These are phyloP conservation scores for Nixonia krombeini DNA, from an alignment of 1,140 invertebrate species.

Conservation along the genomic window DNA sequence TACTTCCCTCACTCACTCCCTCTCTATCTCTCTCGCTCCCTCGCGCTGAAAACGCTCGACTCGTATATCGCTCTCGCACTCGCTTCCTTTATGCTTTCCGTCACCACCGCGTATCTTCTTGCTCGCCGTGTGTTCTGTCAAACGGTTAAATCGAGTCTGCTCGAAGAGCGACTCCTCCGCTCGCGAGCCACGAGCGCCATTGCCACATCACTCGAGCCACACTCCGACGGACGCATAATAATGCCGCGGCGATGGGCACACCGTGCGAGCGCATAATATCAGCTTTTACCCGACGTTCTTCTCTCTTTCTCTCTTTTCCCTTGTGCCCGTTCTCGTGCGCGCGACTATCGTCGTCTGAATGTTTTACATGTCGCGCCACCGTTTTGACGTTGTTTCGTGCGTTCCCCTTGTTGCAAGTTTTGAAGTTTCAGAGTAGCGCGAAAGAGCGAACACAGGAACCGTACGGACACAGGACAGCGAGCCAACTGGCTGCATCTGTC, in stretches of 20 bases:
- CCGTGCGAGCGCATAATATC: conserved; percentile 13
- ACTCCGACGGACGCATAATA: conserved; percentile 15
- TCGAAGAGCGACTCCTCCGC: conserved; percentile 30
- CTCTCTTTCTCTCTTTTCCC: neutral
- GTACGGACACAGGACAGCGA: conserved; percentile 42
- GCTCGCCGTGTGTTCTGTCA: neutral
- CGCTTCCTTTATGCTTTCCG: neutral
- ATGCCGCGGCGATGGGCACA: conserved; percentile 7
- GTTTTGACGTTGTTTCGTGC: too few relatives aligned
- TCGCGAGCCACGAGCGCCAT: conserved; percentile 53
- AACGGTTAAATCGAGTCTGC: conserved; percentile 2
- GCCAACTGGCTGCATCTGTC: conserved; percentile 53
- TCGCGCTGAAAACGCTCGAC: neutral
- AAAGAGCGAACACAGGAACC: conserved; percentile 11
- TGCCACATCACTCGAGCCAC: conserved; percentile 50
- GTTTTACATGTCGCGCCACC: neutral
- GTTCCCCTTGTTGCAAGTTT: too few relatives aligned
- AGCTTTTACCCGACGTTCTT: conserved; percentile 8
- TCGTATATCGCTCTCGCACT: neutral
- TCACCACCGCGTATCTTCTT: neutral
- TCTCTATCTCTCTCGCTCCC: neutral
- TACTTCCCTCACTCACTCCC: neutral
- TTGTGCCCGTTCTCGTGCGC: neutral
- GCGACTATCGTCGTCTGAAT: neutral
- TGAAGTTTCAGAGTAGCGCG: too few relatives aligned